Percentiles rank a stretch among this genome's conserved stretches.
phyloP scores from a whole-genome alignment of 2,113 vertebrate species.

The Guaruba guarouba region DNA sequence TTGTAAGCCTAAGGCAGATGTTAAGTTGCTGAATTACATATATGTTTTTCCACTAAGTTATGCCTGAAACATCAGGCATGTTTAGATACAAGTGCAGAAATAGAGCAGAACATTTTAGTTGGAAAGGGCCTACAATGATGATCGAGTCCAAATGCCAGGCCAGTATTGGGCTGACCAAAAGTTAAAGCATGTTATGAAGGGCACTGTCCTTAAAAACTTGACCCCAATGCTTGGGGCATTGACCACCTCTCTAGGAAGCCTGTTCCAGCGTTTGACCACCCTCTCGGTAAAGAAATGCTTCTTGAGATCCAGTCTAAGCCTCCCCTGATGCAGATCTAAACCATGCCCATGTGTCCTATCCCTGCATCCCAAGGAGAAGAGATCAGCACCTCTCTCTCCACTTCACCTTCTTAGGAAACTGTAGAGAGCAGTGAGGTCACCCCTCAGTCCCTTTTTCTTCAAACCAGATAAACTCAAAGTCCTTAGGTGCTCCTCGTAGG shows the following conservation, averaged over 20 bases:
- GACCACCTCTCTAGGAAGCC: not conserved
- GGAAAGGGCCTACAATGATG: not conserved
- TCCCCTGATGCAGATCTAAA: not conserved
- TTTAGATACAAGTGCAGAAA: not conserved
- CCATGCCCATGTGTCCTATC: rapidly evolving
- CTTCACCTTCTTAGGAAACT: not conserved
- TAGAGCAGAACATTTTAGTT: not conserved
- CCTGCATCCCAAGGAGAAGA: not conserved
- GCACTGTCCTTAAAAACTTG: not conserved
- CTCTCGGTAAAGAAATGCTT: not conserved
- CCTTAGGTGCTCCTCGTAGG: not conserved
- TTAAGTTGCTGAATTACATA: not conserved
- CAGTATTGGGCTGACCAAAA: not conserved
- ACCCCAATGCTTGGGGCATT: not conserved
- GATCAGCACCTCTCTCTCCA: not conserved
- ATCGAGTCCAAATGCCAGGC: not conserved
- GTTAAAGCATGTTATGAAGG: not conserved
- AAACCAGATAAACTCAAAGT: not conserved
- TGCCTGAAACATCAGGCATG: not conserved
- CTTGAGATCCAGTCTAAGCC: not conserved
- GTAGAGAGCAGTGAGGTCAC: not conserved
- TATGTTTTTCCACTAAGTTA: not conserved
- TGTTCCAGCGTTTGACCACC: not conserved
- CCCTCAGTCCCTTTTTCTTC: not conserved
- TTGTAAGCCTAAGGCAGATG: not conserved